Conservation (phyloP, 2,797 vertebrate species). For the Tachyglossus aculeatus region DNA sequence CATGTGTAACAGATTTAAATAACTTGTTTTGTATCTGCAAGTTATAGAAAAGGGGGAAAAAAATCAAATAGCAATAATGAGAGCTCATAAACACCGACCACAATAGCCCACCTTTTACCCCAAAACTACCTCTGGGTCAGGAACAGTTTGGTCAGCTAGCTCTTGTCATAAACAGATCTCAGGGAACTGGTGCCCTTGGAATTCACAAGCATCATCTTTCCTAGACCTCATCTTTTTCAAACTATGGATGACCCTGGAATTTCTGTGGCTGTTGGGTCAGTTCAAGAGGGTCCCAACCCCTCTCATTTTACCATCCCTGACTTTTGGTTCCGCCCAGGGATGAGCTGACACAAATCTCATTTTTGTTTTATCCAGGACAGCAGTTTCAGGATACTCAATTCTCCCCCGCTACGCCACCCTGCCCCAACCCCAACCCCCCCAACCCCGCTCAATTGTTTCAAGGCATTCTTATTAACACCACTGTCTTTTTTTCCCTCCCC, state of each 20-base stretch:
- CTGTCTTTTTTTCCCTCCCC: slow-evolving; percentile 1
- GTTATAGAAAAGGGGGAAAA: no score
- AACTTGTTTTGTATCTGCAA: no score
- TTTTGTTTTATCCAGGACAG: background rate
- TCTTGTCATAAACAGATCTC: background rate
- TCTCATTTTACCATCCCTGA: no score
- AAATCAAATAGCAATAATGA: background rate
- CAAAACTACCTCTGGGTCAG: background rate
- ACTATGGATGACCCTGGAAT: background rate
- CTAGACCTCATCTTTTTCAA: background rate
- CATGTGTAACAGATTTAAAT: no score
- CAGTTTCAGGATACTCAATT: background rate
- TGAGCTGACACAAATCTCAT: background rate
- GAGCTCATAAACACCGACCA: background rate
- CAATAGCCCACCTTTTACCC: background rate
- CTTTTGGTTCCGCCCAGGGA: no score
- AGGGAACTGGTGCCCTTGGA: background rate
- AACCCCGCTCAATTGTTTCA: no score
- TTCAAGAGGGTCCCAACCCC: background rate
- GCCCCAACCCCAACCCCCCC: no score
- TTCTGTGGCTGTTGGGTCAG: background rate
- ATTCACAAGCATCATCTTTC: background rate
- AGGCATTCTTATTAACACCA: slow-evolving; percentile 8
- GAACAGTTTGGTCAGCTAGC: background rate
- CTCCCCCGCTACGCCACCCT: background rate